These are phyloP conservation scores for Alviniconcha marisindica DNA, from an alignment of 1,140 invertebrate species.

Conservation along the genomic window DNA sequence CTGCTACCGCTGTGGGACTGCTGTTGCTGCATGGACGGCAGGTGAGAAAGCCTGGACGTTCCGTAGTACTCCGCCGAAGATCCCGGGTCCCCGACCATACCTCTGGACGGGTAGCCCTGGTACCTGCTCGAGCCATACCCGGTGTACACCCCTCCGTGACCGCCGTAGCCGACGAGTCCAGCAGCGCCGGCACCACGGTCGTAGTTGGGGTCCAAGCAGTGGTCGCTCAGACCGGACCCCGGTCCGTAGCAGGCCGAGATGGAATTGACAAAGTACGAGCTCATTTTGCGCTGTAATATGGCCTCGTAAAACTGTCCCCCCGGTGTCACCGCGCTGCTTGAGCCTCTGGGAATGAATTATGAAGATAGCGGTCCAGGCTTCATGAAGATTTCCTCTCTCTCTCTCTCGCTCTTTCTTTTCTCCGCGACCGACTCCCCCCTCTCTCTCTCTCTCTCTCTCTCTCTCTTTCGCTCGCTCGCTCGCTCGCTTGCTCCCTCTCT, in stretches of 20 bases:
- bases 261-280: conserved; percentile 74
- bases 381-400: not conserved
- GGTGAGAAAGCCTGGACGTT: not conserved
- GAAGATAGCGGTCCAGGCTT: conserved; percentile 42
- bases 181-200: conserved; percentile 52
- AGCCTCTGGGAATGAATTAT: conserved; percentile 59
- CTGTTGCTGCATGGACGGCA: conserved; percentile 9
- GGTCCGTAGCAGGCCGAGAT: conserved; percentile 71
- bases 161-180: conserved; percentile 61
- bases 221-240: conserved; percentile 62
- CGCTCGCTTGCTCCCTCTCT: not conserved
- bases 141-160: conserved; percentile 61
- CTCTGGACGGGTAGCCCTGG: conserved; percentile 52
- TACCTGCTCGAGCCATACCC: conserved; percentile 60
- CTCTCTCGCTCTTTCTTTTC: not conserved
- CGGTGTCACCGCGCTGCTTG: conserved; percentile 41
- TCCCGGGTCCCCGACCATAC: not conserved
- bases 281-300: conserved; percentile 65
- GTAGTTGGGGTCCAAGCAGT: conserved; percentile 62
- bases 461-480: not conserved
- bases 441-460: not conserved
- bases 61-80: conserved; percentile 34
- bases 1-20: not conserved
- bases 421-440: not conserved
- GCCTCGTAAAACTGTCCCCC: conserved; percentile 69